Percentiles rank a stretch among this genome's conserved stretches.
Conservation (phyloP, 2,113 vertebrate genomes). For the Daphoenositta chrysoptera region DNA sequence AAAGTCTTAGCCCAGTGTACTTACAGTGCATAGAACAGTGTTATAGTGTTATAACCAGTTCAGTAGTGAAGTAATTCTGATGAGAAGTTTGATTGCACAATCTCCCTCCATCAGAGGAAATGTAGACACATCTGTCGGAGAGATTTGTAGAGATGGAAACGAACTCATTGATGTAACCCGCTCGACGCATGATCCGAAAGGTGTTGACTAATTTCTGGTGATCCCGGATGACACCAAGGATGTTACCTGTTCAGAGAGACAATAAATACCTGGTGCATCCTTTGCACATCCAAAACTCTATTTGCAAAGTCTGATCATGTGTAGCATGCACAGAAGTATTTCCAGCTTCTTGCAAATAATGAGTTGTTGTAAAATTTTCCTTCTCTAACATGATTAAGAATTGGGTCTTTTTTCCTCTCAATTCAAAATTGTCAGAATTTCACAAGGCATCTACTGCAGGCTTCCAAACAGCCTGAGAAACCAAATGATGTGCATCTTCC, state of each 20-base stretch:
- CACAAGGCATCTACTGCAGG: neutral
- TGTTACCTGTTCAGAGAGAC: slow-evolving; percentile 82
- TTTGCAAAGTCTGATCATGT: neutral
- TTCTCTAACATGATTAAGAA: neutral
- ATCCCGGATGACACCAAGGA: slow-evolving; percentile 93
- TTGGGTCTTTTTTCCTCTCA: neutral
- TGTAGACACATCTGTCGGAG: slow-evolving; percentile 94
- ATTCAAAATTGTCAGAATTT: neutral
- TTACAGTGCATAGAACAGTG: neutral
- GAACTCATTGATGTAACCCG: slow-evolving; percentile 96
- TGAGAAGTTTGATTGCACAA: slow-evolving; percentile 83
- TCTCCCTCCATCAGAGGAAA: slow-evolving; percentile 96
- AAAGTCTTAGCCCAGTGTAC: neutral
- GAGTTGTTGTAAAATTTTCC: neutral
- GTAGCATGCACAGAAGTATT: neutral
- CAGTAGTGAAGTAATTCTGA: neutral
- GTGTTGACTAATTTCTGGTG: slow-evolving; percentile 91
- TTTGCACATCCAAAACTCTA: neutral
- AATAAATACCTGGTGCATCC: neutral
- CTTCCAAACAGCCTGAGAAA: neutral
- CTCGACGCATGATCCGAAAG: slow-evolving; percentile 93
- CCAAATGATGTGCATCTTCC: neutral
- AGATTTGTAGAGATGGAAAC: slow-evolving; percentile 98
- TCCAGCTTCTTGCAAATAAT: neutral
- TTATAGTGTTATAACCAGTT: neutral